Evolutionary conservation across 1,140 invertebrate genomes (phyloP).

Genomic region (Drosophila lowei): DNA sequence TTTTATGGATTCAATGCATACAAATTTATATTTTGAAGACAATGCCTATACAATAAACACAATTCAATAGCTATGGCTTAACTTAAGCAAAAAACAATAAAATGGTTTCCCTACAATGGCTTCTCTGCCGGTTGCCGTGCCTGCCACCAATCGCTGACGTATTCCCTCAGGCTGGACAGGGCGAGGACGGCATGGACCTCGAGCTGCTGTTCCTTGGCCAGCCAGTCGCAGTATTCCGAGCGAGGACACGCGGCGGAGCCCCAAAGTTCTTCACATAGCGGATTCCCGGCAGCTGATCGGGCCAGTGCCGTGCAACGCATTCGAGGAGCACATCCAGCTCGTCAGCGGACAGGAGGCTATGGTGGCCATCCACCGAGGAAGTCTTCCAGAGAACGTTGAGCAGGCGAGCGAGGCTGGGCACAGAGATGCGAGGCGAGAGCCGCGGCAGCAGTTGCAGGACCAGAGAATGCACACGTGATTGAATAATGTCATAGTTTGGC

Average conservation of each 20-base stretch:
- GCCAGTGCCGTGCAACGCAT: slow-evolving; percentile 62
- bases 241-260: slow-evolving; percentile 49
- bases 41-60: slow-evolving; percentile 23
- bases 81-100: slow-evolving; percentile 16
- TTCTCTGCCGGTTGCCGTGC: slow-evolving; percentile 13
- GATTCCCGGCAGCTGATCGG: slow-evolving; percentile 44
- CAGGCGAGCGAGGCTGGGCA: slow-evolving; percentile 54
- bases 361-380: slow-evolving; percentile 27
- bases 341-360: slow-evolving; percentile 32
- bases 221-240: slow-evolving; percentile 55
- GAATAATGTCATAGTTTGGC: slow-evolving; percentile 54
- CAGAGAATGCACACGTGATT: slow-evolving; percentile 56
- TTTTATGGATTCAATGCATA: slow-evolving; percentile 20
- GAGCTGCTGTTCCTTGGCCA: slow-evolving; percentile 51
- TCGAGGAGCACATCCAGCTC: slow-evolving; percentile 64
- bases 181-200: slow-evolving; percentile 57
- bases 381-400: slow-evolving; percentile 76
- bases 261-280: slow-evolving; percentile 62
- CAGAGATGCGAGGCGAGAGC: slow-evolving; percentile 66
- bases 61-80: slow-evolving; percentile 34
- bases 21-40: slow-evolving; percentile 29
- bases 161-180: slow-evolving; percentile 64
- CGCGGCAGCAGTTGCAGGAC: slow-evolving; percentile 58
- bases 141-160: slow-evolving; percentile 64
- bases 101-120: slow-evolving; percentile 2